phyloP scores from a whole-genome alignment of 2,797 vertebrate genomes.

The Pygocentrus nattereri region DNA sequence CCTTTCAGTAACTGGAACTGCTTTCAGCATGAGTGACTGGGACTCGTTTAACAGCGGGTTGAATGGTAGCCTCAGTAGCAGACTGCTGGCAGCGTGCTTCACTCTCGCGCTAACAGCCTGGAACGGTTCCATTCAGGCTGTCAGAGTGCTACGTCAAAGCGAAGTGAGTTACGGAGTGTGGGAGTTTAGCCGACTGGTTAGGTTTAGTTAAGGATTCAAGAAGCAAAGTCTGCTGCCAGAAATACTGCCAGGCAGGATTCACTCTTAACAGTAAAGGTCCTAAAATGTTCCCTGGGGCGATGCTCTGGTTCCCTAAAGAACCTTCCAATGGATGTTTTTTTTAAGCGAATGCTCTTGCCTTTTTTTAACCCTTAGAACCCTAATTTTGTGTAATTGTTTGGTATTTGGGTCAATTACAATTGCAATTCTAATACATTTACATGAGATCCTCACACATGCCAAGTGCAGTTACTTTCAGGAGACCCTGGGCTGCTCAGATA shows the following conservation, averaged over 20 bases:
- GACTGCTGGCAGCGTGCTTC: background rate
- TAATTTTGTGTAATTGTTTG: no score
- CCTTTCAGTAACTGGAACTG: background rate
- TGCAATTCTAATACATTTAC: no score
- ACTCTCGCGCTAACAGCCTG: conserved; percentile 1
- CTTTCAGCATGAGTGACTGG: background rate
- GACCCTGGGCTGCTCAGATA: no score
- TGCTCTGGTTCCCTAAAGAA: background rate
- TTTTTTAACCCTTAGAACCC: no score
- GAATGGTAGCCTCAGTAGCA: background rate
- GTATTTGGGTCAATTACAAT: no score
- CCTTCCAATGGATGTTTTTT: background rate
- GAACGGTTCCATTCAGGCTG: conserved; percentile 21
- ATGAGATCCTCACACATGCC: no score
- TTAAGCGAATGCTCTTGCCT: no score
- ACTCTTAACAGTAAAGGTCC: background rate
- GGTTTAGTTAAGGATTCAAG: background rate
- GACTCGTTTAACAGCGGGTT: background rate
- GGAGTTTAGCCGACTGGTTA: background rate
- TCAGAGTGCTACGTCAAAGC: background rate
- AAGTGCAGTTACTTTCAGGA: no score
- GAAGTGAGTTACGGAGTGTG: background rate
- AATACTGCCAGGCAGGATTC: background rate
- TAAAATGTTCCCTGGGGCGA: background rate
- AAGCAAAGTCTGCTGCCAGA: background rate